These are phyloP conservation scores for Pangasius macronema DNA, from an alignment of 2,797 vertebrate genomes.

Conservation along the genomic window DNA sequence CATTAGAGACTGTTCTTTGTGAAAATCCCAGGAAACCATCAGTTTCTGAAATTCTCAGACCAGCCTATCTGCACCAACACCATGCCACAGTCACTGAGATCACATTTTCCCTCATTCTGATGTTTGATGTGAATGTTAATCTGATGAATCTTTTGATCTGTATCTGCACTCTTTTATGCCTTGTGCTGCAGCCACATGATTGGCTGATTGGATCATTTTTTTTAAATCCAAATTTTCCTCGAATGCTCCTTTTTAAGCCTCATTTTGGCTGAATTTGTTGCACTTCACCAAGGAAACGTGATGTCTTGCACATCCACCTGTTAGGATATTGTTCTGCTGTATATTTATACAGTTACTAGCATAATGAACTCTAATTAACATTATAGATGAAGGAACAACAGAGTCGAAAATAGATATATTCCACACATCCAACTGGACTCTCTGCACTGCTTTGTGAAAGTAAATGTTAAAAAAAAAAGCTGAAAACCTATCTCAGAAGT, in stretches of 20 bases:
- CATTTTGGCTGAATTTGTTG: conserved; percentile 4
- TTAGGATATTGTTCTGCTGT: conserved; percentile 37
- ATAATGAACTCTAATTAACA: conserved; percentile 50
- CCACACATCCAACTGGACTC: conserved; percentile 31
- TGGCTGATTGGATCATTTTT: conserved; percentile 1
- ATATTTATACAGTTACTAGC: conserved; percentile 50
- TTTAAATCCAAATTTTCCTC: conserved; percentile 2
- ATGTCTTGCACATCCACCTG: conserved; percentile 30
- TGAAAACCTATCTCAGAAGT: neutral
- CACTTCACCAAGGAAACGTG: neutral
- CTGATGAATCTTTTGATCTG: neutral
- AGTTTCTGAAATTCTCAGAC: neutral
- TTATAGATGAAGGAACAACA: conserved; percentile 41
- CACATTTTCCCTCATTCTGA: neutral
- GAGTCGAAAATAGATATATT: conserved; percentile 26
- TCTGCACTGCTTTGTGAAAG: neutral
- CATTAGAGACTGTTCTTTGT: neutral
- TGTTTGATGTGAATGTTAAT: neutral
- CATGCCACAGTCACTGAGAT: neutral
- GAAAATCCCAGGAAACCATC: neutral
- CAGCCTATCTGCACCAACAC: neutral
- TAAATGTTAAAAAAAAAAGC: conserved; percentile 49
- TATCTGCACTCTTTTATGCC: neutral
- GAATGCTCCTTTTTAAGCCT: conserved; percentile 24
- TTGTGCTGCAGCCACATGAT: neutral